A percentile compares a stretch with the other conserved stretches of the same genome.
Conservation (phyloP, 1,140 invertebrate species). For the Drosophila punjabiensis region DNA sequence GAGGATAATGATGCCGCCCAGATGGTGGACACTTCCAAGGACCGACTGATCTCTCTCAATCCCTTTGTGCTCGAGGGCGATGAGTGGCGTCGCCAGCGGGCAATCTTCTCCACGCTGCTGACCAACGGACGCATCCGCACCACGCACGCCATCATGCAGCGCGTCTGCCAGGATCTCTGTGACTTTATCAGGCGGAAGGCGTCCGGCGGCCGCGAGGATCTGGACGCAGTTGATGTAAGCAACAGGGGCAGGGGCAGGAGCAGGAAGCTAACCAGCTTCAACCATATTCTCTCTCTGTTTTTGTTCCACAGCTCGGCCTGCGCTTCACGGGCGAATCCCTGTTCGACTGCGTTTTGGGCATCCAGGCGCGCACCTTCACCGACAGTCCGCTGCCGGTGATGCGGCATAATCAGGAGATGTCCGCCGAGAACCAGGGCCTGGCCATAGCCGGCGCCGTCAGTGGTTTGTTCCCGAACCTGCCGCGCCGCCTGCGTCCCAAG, state of each 20-base stretch:
- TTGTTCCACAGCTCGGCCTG: constrained; percentile 61
- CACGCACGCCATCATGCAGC: constrained; percentile 66
- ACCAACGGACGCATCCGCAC: constrained; percentile 85
- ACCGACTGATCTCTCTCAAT: constrained; percentile 85
- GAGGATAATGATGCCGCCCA: constrained; percentile 78
- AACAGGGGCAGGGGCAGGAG: fast-evolving
- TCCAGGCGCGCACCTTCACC: constrained; percentile 82
- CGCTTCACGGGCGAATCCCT: constrained; percentile 86
- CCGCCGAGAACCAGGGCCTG: constrained; percentile 63
- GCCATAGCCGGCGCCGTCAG: constrained; percentile 54
- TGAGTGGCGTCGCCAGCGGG: constrained; percentile 87
- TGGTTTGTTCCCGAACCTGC: constrained; percentile 60
- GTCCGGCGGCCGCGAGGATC: neutral
- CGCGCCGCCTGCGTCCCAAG: constrained; percentile 60
- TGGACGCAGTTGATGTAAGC: constrained; percentile 66
- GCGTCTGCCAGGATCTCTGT: constrained; percentile 61
- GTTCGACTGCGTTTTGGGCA: constrained; percentile 85
- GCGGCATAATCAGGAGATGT: constrained; percentile 57
- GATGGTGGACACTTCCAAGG: constrained; percentile 80
- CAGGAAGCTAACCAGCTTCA: fast-evolving
- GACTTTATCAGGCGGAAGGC: constrained; percentile 37
- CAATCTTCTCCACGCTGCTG: constrained; percentile 86
- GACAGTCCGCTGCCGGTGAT: constrained; percentile 55
- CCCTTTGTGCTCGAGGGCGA: constrained; percentile 85
- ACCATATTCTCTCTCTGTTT: neutral